Base-by-base conservation (phyloP, 2,113 vertebrate species). In the Toxotes jaculatrix region DNA sequence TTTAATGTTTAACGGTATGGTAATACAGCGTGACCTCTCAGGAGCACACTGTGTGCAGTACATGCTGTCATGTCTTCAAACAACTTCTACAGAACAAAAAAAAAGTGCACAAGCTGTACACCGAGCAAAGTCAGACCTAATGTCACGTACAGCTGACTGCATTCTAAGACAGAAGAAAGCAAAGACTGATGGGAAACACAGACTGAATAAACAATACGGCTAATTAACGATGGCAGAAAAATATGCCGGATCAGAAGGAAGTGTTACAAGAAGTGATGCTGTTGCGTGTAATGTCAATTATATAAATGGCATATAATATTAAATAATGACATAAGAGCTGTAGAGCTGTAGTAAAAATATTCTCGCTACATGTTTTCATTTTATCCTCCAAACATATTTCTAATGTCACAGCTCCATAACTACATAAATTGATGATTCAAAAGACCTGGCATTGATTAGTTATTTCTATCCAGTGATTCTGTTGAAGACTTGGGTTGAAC, bases 341-440 rank as follows among this genome's bases (percentile, higher is more conserved):
- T 36, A 12, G 21, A 45, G n/a, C n/a, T n/a, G n/a, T 31, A n/a
- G 32, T 71, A 64, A 72, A 74, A 67, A 27, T 36, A 64, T 8
- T 13, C n/a, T 40, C 47, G 17, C 34, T 0, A 4, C 11, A 57
- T 60, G 43, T 56, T 66, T 67, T 32, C 27, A 76, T 42, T 19
- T n/a, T 1, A 51, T 79, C 23, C 23, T 71, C 59, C 19, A 43
- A 55, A 69, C 34, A 23, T 2, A 23, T 38, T n/a, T 42, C 3
- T 1, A 14, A n/a, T 16, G 6, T 43, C 32, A 45, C 40, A 49
- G 7, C 47, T 59, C 42, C 10, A 6, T 27, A 27, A 27, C 27
- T 27, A 45, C 27, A 56, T 11, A 51, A 17, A 40, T 19, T 36
- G 27, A 23, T 43, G 12, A 55, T 13, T 49, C 21, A 21, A 27